Conservation (phyloP, 2,888 invertebrate species). For the Pollenia amentaria region DNA sequence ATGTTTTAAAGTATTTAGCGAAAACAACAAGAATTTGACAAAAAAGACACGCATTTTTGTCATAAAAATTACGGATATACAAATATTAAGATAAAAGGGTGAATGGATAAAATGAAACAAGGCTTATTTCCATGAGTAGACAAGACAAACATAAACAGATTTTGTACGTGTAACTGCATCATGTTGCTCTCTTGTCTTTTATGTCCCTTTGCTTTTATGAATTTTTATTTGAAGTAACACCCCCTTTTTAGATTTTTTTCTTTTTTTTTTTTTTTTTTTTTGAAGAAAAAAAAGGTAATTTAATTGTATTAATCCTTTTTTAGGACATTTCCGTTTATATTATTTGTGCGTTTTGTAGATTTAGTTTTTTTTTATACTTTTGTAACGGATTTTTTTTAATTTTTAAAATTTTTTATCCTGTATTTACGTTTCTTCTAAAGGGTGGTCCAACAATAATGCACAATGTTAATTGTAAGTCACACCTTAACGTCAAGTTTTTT, state of each 20-base stretch:
- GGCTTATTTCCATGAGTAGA: slow-evolving; percentile 77
- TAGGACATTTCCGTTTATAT: slow-evolving; percentile 79
- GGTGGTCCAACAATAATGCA: no score
- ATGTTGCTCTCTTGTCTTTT: slow-evolving; percentile 25
- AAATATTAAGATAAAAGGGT: slow-evolving; percentile 74
- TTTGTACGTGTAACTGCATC: slow-evolving; percentile 74
- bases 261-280: slow-evolving; percentile 33
- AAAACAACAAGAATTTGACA: slow-evolving; percentile 33
- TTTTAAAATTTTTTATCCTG: slow-evolving; percentile 2
- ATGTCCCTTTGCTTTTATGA: slow-evolving; percentile 21
- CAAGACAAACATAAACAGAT: slow-evolving; percentile 72
- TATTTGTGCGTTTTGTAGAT: slow-evolving; percentile 63
- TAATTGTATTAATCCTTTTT: slow-evolving; percentile 84
- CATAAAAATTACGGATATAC: slow-evolving; percentile 68
- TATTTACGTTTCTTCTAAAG: neutral
- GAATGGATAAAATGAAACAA: slow-evolving; percentile 71
- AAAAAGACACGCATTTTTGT: slow-evolving; percentile 74
- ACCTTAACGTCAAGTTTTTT: no score
- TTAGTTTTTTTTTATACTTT: slow-evolving; percentile 57
- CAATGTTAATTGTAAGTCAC: no score
- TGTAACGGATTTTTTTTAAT: slow-evolving; percentile 33
- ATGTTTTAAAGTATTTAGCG: slow-evolving; percentile 63
- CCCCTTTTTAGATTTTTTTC: slow-evolving; percentile 40
- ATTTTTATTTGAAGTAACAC: slow-evolving; percentile 62
- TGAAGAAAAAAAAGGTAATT: slow-evolving; percentile 80